These are phyloP conservation scores for Lasioglossum vierecki DNA, from an alignment of 2,888 invertebrate genomes.

Conservation along the genomic window DNA sequence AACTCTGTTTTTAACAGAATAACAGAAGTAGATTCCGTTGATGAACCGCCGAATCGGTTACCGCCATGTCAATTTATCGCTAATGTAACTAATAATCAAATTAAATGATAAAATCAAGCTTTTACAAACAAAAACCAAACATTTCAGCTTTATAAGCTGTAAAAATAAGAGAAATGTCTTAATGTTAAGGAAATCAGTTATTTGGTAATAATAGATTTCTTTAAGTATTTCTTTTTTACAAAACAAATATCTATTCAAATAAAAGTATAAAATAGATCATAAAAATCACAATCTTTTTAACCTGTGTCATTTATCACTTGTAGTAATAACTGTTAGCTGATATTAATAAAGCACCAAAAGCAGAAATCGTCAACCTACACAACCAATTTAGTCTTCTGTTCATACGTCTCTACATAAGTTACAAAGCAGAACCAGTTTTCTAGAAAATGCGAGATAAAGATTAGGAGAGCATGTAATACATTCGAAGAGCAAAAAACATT, in stretches of 20 bases:
- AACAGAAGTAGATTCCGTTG: constrained; percentile 29
- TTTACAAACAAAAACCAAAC: constrained; percentile 34
- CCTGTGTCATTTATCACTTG: constrained; percentile 51
- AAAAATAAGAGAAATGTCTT: constrained; percentile 54
- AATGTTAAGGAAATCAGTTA: constrained; percentile 56
- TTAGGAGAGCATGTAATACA: constrained; percentile 56
- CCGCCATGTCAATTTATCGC: constrained; percentile 34
- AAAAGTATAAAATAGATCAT: constrained; percentile 60
- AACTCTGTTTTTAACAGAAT: constrained; percentile 32
- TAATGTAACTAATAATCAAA: constrained; percentile 33
- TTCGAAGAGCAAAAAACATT: constrained; percentile 54
- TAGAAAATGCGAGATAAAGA: constrained; percentile 61
- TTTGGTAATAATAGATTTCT: constrained; percentile 56
- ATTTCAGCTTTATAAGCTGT: constrained; percentile 40
- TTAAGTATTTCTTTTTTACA: constrained; percentile 61
- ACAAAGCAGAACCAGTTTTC: constrained; percentile 58
- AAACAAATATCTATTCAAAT: constrained; percentile 57
- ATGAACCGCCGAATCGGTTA: constrained; percentile 20
- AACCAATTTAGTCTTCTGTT: constrained; percentile 54
- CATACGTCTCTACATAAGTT: constrained; percentile 53
- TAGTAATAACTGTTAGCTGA: constrained; percentile 52
- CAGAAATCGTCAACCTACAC: constrained; percentile 54
- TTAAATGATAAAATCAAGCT: constrained; percentile 27
- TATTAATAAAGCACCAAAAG: constrained; percentile 59
- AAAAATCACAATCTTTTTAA: constrained; percentile 66